Evolutionary conservation across 2,797 vertebrate species (phyloP).

Genomic region (Propithecus perrieri): DNA sequence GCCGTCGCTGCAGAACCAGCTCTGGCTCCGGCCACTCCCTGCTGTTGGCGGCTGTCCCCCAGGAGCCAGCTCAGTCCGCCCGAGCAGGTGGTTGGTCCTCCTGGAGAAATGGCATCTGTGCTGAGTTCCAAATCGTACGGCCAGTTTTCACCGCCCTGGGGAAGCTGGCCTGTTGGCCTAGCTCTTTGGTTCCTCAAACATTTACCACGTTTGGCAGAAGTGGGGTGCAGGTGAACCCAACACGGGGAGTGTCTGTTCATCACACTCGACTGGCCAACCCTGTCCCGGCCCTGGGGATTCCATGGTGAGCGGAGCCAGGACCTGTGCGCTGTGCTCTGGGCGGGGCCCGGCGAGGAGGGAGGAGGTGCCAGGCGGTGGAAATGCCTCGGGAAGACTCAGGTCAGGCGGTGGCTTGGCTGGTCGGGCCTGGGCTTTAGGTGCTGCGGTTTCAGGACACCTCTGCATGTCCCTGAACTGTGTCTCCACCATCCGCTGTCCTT

Average conservation of each 20-base stretch:
- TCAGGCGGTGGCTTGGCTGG: rapidly evolving
- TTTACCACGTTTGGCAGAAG: not conserved
- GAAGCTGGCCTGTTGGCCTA: not conserved
- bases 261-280: rapidly evolving
- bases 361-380: not conserved
- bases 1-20: not conserved
- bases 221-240: not conserved
- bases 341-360: rapidly evolving
- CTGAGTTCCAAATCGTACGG: not conserved
- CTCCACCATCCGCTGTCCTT: not conserved
- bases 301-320: not conserved
- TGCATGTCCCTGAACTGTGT: not conserved
- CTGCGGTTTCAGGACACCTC: not conserved
- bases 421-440: rapidly evolving
- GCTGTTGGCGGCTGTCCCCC: rapidly evolving
- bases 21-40: rapidly evolving
- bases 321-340: not conserved
- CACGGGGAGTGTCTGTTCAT: rapidly evolving
- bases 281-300: not conserved
- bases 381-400: rapidly evolving
- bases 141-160: rapidly evolving
- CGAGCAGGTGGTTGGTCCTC: not conserved
- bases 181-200: not conserved
- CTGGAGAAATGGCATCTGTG: rapidly evolving
- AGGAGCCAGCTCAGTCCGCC: rapidly evolving